Conservation (phyloP, 2,888 invertebrate species). For the Metallyticus violacea region DNA sequence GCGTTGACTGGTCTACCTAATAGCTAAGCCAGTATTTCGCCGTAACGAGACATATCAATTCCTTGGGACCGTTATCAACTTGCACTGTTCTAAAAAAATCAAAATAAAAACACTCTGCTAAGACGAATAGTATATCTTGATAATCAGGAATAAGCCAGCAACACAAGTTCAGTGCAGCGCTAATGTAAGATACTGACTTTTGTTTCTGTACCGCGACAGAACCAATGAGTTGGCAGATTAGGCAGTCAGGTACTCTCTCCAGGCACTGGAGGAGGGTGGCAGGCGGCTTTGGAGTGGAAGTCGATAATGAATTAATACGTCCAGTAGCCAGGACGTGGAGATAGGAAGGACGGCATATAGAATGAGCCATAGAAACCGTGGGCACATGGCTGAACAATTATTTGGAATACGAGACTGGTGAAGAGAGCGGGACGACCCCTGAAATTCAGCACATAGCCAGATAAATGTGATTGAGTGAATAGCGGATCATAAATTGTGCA, state of each 20-base stretch:
- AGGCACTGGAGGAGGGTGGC: background rate
- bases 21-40: too few species aligned
- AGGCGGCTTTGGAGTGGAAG: background rate
- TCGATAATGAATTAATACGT: constrained; percentile 18
- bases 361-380: background rate
- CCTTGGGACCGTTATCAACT: too few species aligned
- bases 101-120: too few species aligned
- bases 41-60: too few species aligned
- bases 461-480: background rate
- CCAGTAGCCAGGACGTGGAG: background rate
- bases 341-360: background rate
- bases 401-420: background rate
- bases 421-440: background rate
- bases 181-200: too few species aligned
- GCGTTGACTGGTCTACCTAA: too few species aligned
- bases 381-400: constrained; percentile 1
- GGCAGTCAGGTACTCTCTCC: background rate
- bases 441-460: background rate
- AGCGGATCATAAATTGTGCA: background rate
- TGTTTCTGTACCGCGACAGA: background rate
- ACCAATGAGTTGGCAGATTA: background rate
- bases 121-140: too few species aligned
- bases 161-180: too few species aligned
- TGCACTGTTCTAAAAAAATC: too few species aligned
- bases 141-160: too few species aligned